Base-by-base conservation (phyloP, 2,888 invertebrate genomes). In the Xestobium rufovillosum region DNA sequence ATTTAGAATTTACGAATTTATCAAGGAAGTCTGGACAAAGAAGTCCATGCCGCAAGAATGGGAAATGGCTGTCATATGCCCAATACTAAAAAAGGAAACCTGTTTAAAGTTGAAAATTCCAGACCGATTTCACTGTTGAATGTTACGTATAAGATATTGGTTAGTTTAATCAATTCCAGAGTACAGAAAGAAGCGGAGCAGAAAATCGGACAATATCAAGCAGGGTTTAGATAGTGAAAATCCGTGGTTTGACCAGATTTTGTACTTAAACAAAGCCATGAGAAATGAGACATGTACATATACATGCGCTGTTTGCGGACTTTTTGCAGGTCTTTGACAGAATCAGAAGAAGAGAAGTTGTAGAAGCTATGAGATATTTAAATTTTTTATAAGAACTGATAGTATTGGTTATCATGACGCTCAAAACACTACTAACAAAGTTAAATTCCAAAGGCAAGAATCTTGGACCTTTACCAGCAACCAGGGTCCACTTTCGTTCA, bases 401-500 rank as follows among this genome's bases (percentile, higher is more conserved):
- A 8, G 23, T 8, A 19, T 19, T 19, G n/a, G n/a, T 19, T 19
- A n/a, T n/a, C 23, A 19, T 19, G 23, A 19, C 23, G 6, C n/a
- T 19, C 6, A 19, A n/a, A 19, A 19, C n/a, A 19, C n/a, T 6
- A n/a, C n/a, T 19, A 6, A n/a, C 23, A 19, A 19, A 19, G 23
- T 19, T 6, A 19, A 19, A n/a, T 19, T 19, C n/a, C 23, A 19
- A 19, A n/a, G 23, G n/a, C 23, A 19, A 8, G 23, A 19, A 19
- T 19, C 23, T 19, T 8, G 23, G 6, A 8, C 23, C 23, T 19
- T 19, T 19, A 19, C 23, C 6, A 19, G 23, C n/a, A 19, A 19
- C n/a, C 23, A 19, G 23, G 23, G 23, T 19, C 23, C 23, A 19
- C 23, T 19, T 19, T 19, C 23, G n/a, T n/a, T n/a, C 6, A 19